Conservation (phyloP, 1,140 invertebrate species). For the Anagrus nilaparvatae region DNA sequence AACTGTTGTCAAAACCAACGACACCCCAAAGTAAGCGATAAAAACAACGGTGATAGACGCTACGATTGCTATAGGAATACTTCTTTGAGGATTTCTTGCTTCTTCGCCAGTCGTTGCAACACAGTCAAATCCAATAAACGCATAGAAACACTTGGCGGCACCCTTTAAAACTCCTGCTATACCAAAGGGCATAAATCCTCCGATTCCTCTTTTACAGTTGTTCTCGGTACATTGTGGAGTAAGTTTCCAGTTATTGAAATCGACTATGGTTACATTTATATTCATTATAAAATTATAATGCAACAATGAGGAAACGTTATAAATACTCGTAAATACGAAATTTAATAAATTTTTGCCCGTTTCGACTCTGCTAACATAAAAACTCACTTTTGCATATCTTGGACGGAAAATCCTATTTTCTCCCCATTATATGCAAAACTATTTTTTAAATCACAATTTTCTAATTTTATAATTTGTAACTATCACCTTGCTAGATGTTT, state of each 20-base stretch:
- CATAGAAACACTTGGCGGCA: slow-evolving; percentile 83
- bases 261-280: too few relatives aligned
- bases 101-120: slow-evolving; percentile 77
- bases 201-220: slow-evolving; percentile 45
- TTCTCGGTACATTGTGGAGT: slow-evolving; percentile 38
- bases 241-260: slow-evolving; percentile 58
- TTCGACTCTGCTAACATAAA: too few relatives aligned
- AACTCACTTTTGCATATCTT: too few relatives aligned
- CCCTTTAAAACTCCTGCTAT: slow-evolving; percentile 67
- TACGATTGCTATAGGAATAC: slow-evolving; percentile 81
- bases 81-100: slow-evolving; percentile 76
- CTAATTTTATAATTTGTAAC: too few relatives aligned
- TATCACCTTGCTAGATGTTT: too few relatives aligned
- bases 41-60: slow-evolving; percentile 72
- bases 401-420: too few relatives aligned
- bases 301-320: too few relatives aligned
- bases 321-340: too few relatives aligned
- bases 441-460: too few relatives aligned
- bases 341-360: too few relatives aligned
- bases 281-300: too few relatives aligned
- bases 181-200: slow-evolving; percentile 76
- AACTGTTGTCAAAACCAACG: slow-evolving; percentile 77
- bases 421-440: too few relatives aligned
- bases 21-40: slow-evolving; percentile 78
- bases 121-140: slow-evolving; percentile 83